Percentiles rank a stretch among this genome's conserved stretches.
phyloP scores from a whole-genome alignment of 2,888 invertebrate genomes.

The Lasioglossum figueresi region DNA sequence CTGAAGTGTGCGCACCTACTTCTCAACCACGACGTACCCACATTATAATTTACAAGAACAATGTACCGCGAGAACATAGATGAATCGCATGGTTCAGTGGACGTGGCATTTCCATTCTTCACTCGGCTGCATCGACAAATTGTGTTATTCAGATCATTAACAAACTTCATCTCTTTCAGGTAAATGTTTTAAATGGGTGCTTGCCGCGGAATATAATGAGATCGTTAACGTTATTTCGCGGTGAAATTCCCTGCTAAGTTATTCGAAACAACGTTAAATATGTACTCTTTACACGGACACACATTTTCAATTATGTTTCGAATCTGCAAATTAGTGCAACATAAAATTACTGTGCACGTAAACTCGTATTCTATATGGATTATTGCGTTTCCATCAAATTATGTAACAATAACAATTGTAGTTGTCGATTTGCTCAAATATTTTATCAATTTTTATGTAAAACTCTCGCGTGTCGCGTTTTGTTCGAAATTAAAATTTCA shows the following conservation, averaged over 20 bases:
- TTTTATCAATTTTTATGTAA: background rate
- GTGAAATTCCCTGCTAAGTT: background rate
- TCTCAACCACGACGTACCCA: background rate
- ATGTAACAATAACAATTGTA: background rate
- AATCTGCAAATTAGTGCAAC: background rate
- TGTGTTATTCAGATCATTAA: background rate
- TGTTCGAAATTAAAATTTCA: background rate
- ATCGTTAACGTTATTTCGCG: background rate
- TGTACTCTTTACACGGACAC: background rate
- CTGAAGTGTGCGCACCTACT: background rate
- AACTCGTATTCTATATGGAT: background rate
- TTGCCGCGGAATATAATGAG: background rate
- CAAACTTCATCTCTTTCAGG: slow-evolving; percentile 2
- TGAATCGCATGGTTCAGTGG: background rate
- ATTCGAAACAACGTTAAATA: slow-evolving; percentile 3
- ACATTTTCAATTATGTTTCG: background rate
- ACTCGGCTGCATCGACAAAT: slow-evolving; percentile 8
- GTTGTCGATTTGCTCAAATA: background rate
- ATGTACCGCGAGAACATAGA: background rate
- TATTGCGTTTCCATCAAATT: background rate
- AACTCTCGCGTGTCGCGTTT: background rate
- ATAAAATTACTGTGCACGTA: background rate
- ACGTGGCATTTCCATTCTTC: slow-evolving; percentile 1
- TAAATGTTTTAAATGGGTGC: background rate
- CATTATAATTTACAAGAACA: background rate